phyloP scores from a whole-genome alignment of 2,797 vertebrate species.

The Gymnothorax javanicus region DNA sequence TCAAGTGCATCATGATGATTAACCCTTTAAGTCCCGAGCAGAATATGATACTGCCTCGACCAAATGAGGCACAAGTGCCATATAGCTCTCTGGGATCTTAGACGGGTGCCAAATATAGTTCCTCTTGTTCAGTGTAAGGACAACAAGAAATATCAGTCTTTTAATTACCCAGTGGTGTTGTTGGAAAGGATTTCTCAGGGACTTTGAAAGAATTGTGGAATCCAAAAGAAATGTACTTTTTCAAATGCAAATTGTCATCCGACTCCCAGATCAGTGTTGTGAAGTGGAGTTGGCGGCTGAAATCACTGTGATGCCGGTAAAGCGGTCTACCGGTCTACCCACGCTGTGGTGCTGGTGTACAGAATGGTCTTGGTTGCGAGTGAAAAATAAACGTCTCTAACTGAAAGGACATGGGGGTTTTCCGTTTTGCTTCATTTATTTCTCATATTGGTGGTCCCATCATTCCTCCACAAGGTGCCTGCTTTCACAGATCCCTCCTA shows the following conservation, averaged over 20 bases:
- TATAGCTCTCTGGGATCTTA: not conserved
- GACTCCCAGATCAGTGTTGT: not conserved
- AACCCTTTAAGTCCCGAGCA: too few relatives aligned
- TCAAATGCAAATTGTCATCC: not conserved
- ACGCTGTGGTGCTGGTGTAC: not conserved
- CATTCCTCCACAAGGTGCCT: not conserved
- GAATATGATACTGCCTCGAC: too few relatives aligned
- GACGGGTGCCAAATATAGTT: slow-evolving; percentile 18
- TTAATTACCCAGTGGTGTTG: not conserved
- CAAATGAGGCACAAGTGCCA: too few relatives aligned
- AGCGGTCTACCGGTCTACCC: not conserved
- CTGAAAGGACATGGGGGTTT: not conserved
- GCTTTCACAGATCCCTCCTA: not conserved
- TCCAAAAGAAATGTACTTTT: not conserved
- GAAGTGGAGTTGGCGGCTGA: not conserved
- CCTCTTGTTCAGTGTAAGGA: not conserved
- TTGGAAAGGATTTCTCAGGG: not conserved
- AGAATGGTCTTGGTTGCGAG: not conserved
- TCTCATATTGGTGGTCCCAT: not conserved
- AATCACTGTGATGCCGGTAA: not conserved
- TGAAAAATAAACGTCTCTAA: slow-evolving; percentile 24
- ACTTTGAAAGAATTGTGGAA: not conserved
- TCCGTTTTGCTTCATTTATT: not conserved
- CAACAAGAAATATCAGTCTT: not conserved
- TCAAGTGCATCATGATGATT: not conserved